Conservation (phyloP, 1,140 invertebrate genomes). For the Kradibia gibbosae region DNA sequence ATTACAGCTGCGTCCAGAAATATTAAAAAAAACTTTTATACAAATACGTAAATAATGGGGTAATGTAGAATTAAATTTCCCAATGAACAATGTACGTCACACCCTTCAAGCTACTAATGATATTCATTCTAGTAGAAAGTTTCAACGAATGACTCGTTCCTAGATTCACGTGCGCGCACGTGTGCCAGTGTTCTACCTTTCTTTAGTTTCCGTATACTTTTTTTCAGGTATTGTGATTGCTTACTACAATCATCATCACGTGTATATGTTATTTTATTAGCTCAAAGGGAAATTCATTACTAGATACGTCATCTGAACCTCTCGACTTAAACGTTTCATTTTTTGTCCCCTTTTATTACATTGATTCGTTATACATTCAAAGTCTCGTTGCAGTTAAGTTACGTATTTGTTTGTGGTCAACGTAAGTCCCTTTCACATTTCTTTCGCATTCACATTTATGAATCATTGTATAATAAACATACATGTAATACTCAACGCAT, state of each 20-base stretch:
- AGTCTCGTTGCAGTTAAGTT: too few species aligned
- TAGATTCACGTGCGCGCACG: background rate
- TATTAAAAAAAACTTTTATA: background rate
- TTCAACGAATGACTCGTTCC: background rate
- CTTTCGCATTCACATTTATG: background rate
- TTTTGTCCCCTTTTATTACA: background rate
- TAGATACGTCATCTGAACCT: background rate
- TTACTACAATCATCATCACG: background rate
- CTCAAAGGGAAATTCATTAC: background rate
- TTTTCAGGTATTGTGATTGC: background rate
- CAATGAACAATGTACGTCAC: background rate
- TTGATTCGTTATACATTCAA: too few species aligned
- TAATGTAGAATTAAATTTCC: background rate
- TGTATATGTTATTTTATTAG: background rate
- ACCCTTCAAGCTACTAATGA: too few species aligned
- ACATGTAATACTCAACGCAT: background rate
- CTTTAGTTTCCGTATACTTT: background rate
- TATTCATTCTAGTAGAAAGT: constrained; percentile 6
- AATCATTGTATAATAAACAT: constrained; percentile 4
- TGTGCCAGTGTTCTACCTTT: background rate
- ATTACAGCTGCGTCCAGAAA: background rate
- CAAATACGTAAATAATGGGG: background rate
- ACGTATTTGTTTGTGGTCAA: background rate
- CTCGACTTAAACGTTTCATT: background rate
- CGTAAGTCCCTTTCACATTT: constrained; percentile 24